A percentile compares a stretch with the other conserved stretches of the same genome.
These are phyloP conservation scores for Copsychus sechellarum DNA, from an alignment of 2,113 vertebrate genomes.

Conservation along the genomic window DNA sequence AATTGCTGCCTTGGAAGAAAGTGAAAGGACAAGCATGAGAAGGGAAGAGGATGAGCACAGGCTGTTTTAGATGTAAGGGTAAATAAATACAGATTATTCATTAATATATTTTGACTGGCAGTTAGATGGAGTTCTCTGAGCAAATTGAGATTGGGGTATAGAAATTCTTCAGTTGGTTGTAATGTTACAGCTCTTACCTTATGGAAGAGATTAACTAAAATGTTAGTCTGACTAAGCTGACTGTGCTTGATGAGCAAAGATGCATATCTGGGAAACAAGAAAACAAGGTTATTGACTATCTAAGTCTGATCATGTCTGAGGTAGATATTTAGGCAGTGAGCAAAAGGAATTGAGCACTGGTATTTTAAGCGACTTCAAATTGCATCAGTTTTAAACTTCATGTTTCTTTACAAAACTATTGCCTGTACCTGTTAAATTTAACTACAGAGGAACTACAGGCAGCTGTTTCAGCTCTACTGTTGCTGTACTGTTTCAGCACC, in stretches of 20 bases:
- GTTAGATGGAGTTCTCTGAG: not conserved
- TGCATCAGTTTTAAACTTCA: not conserved
- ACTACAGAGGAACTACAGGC: not conserved
- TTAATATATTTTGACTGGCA: not conserved
- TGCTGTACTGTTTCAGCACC: not conserved
- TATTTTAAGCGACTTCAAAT: not conserved
- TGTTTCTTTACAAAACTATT: not conserved
- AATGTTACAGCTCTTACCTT: not conserved
- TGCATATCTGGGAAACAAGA: not conserved
- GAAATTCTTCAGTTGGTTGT: not conserved
- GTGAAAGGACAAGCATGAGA: not conserved
- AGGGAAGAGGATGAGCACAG: rapidly evolving
- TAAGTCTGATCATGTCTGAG: not conserved
- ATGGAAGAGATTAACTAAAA: not conserved
- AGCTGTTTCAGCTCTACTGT: too few species aligned
- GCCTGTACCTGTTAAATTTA: not conserved
- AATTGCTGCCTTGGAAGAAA: not conserved
- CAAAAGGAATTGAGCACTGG: not conserved
- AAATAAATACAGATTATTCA: not conserved
- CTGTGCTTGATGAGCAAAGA: not conserved
- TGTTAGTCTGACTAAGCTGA: not conserved
- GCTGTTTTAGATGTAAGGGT: not conserved
- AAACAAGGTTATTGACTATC: not conserved
- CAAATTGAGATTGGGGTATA: not conserved
- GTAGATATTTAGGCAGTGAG: not conserved